Percentiles rank a stretch among this genome's conserved stretches.
Conservation (phyloP, 1,140 invertebrate genomes). For the Macrosteles quadrilineatus region DNA sequence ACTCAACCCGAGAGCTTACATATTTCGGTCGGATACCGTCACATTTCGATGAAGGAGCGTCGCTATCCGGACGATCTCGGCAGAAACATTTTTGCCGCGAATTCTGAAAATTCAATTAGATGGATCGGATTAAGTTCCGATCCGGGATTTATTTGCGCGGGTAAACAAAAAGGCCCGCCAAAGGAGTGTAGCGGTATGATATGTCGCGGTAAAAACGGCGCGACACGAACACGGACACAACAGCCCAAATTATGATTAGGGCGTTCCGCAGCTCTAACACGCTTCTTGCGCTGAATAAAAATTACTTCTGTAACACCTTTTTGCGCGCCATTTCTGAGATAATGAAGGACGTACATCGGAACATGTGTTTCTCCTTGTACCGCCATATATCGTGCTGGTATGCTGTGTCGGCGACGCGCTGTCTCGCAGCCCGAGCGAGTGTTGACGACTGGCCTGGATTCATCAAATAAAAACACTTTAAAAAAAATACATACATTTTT, state of each 20-base stretch:
- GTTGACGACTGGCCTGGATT: too few relatives aligned
- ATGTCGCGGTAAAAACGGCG: not conserved
- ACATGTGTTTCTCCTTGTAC: conserved; percentile 14
- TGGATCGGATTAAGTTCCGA: conserved; percentile 26
- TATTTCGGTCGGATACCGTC: not conserved
- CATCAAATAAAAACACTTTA: too few relatives aligned
- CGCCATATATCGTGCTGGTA: conserved; percentile 1
- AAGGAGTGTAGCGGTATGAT: conserved; percentile 4
- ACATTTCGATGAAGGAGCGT: conserved; percentile 4
- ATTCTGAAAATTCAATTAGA: conserved; percentile 26
- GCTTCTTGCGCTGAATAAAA: conserved; percentile 9
- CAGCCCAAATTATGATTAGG: conserved; percentile 20
- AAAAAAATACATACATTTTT: too few relatives aligned
- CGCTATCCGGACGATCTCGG: not conserved
- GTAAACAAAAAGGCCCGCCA: conserved; percentile 15
- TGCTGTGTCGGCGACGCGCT: too few relatives aligned
- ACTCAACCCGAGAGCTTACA: too few relatives aligned
- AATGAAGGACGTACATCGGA: not conserved
- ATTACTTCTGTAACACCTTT: conserved; percentile 23
- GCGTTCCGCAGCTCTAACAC: not conserved
- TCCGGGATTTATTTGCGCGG: not conserved
- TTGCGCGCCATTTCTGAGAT: conserved; percentile 15
- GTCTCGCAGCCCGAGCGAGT: too few relatives aligned
- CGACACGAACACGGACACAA: too few relatives aligned
- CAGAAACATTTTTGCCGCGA: conserved; percentile 22